These are phyloP conservation scores for Frankliniella intonsa DNA, from an alignment of 2,888 invertebrate genomes.

Conservation along the genomic window DNA sequence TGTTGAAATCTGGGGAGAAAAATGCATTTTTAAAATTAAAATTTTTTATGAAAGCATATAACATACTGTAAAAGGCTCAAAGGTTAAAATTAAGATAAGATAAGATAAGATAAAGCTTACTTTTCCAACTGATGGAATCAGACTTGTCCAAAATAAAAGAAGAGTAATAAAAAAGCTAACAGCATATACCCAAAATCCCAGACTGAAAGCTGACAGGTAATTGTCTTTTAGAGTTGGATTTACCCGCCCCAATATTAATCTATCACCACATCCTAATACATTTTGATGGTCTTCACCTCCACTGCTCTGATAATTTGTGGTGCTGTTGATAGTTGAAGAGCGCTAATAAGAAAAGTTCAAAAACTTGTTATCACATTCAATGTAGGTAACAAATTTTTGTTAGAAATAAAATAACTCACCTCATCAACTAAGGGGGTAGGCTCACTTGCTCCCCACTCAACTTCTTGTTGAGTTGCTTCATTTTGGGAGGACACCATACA, in stretches of 20 bases:
- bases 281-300: background rate
- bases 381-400: too few species aligned
- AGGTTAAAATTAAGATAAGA: constrained; percentile 29
- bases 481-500: background rate
- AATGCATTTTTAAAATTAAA: too few species aligned
- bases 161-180: constrained; percentile 40
- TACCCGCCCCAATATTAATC: background rate
- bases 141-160: constrained; percentile 48
- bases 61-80: too few species aligned
- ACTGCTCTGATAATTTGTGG: background rate
- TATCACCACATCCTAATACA: background rate
- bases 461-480: background rate
- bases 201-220: background rate
- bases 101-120: constrained; percentile 43
- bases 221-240: background rate
- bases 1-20: constrained; percentile 40
- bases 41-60: too few species aligned
- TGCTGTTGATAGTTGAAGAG: background rate
- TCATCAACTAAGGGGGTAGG: background rate
- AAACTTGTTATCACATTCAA: too few species aligned
- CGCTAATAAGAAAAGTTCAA: too few species aligned
- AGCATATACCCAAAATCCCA: background rate
- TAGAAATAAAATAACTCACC: background rate
- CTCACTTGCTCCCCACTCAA: background rate
- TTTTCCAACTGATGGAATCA: constrained; percentile 52